Evolutionary conservation across 2,888 invertebrate genomes (phyloP).

Genomic region (Heliothis peltigera): DNA sequence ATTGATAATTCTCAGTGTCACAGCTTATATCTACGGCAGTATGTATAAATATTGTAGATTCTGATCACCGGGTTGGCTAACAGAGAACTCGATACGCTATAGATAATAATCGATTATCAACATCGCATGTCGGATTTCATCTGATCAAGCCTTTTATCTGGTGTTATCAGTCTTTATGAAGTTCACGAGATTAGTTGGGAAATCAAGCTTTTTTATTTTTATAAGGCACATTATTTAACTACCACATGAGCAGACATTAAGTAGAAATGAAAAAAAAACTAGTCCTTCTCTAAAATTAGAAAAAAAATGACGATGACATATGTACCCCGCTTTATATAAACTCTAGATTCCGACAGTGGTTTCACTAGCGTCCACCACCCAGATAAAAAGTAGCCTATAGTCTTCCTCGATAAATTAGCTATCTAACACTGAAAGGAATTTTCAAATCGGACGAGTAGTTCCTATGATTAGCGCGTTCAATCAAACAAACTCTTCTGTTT

Average conservation of each 20-base stretch:
- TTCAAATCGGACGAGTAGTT: too few relatives aligned
- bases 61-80: background rate
- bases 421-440: too few relatives aligned
- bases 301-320: too few relatives aligned
- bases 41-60: constrained; percentile 5
- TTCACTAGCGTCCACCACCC: too few relatives aligned
- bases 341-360: too few relatives aligned
- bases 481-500: too few relatives aligned
- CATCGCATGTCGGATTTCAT: constrained; percentile 13
- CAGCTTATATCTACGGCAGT: background rate
- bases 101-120: constrained; percentile 13
- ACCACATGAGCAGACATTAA: background rate
- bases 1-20: background rate
- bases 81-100: constrained; percentile 9
- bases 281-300: too few relatives aligned
- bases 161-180: constrained; percentile 25
- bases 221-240: constrained; percentile 1
- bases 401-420: too few relatives aligned
- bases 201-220: constrained; percentile 3
- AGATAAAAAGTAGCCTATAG: too few relatives aligned
- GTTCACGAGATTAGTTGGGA: constrained; percentile 8
- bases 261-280: background rate
- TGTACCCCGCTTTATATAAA: too few relatives aligned
- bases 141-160: constrained; percentile 12
- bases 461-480: too few relatives aligned